A percentile compares a stretch with the other conserved stretches of the same genome.
These are phyloP conservation scores for Pseudomyrmex concolor DNA, from an alignment of 1,140 invertebrate species.

Conservation along the genomic window DNA sequence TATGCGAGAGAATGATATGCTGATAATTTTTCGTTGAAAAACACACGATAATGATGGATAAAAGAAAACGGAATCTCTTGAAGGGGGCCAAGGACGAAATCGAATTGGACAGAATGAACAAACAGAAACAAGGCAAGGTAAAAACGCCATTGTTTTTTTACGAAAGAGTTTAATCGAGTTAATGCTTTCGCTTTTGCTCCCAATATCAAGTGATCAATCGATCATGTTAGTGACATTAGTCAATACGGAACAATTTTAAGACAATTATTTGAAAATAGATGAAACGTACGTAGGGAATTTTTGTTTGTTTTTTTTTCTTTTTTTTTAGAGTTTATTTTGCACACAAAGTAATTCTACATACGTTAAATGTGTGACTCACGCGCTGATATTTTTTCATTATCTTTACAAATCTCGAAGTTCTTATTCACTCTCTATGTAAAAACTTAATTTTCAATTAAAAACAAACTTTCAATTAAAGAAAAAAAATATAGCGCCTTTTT, in stretches of 20 bases:
- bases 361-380: too few species aligned
- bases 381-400: too few species aligned
- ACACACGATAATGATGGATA: conserved; percentile 71
- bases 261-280: neutral
- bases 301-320: too few species aligned
- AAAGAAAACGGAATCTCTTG: conserved; percentile 75
- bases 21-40: neutral
- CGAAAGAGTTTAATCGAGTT: conserved; percentile 2
- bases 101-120: conserved; percentile 77
- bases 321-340: too few species aligned
- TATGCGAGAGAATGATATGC: neutral
- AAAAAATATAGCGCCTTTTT: too few species aligned
- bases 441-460: neutral
- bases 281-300: too few species aligned
- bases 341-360: too few species aligned
- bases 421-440: too few species aligned
- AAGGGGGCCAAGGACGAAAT: conserved; percentile 81
- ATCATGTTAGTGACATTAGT: neutral
- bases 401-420: too few species aligned
- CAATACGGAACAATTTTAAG: neutral
- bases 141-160: conserved; percentile 56
- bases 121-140: conserved; percentile 80
- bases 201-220: too few species aligned
- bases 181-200: conserved; percentile 13
- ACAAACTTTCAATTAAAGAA: neutral